Base-by-base conservation (phyloP, 2,888 invertebrate genomes). In the Orgyia antiqua region DNA sequence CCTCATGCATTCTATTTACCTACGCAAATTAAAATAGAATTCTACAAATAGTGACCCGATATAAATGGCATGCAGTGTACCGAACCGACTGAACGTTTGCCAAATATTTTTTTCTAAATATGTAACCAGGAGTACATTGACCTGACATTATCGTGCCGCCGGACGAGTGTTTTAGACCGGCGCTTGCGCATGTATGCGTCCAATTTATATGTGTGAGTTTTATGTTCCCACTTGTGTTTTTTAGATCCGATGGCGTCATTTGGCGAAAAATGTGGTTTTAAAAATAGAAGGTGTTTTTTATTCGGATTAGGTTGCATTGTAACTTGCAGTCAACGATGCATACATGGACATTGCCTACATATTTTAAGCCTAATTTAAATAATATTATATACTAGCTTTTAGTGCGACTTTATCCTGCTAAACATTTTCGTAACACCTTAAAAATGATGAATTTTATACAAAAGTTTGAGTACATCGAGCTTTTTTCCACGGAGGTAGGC, bases 41-140 rank as follows among this genome's bases (percentile, higher is more conserved):
- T 9, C n/a, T 4, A 6, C 20, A 15, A 6, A 15, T 15, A 15
- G 15, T 15, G 15, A 4, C 4, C 15, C 4, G 15, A 15, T 15
- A 6, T 6, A 15, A n/a, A 10, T 23, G 67, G 45, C 60, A 38
- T 27, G 53, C 61, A 64, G 45, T 70, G 64, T 55, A 70, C 38
- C 55, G 58, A n/a, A 4, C 15, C 65, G 63, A 71, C 75, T 69
- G 79, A 66, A 67, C 79, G 77, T 80, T 84, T 84, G 84, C 83
- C 83, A 86, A 84, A 83, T 82, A 82, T 84, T 86, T 86, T 84
- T 86, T 86, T 84, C 86, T 86, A 84, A 86, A 86, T 84, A 84
- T 84, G 86, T 79, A 78, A 74, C 76, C 57, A 42, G 49, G n/a
- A 71, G 59, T 57, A 51, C 80, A 51, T 60, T 63, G 61, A 76